Evolutionary conservation across 2,113 vertebrate species (phyloP).

Genomic region (Pangasianodon hypophthalmus): DNA sequence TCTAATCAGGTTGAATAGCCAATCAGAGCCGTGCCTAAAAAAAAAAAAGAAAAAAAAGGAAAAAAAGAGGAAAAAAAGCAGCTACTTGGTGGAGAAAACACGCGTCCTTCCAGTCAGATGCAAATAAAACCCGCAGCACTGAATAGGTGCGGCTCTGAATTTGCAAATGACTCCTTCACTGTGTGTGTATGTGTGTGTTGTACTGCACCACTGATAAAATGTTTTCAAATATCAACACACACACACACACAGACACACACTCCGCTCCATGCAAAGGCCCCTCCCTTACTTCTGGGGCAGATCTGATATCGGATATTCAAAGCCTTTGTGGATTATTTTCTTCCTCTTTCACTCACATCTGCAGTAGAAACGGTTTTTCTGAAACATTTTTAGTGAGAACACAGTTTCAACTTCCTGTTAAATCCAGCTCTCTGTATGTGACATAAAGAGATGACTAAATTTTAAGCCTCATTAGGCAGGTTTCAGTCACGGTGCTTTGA

Average conservation of each 20-base stretch:
- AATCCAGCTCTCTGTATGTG: neutral
- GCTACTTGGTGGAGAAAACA: conserved; percentile 22
- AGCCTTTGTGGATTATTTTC: neutral
- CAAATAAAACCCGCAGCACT: conserved; percentile 6
- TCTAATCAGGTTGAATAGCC: conserved; percentile 57
- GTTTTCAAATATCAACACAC: neutral
- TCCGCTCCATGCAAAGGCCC: neutral
- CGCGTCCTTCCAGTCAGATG: conserved; percentile 16
- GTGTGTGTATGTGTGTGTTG: conserved; percentile 2
- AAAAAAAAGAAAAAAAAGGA: no score
- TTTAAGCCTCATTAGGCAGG: neutral
- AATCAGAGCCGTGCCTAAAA: conserved; percentile 40
- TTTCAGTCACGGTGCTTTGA: neutral
- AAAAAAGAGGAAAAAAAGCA: neutral
- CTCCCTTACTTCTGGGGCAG: neutral
- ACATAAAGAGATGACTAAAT: neutral
- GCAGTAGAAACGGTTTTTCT: neutral
- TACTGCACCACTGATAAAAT: neutral
- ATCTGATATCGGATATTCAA: neutral
- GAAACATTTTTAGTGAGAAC: neutral
- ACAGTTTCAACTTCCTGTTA: neutral
- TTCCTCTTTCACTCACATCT: neutral
- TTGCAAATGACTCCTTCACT: conserved; percentile 36
- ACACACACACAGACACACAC: neutral
- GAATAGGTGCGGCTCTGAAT: conserved; percentile 24